Percentiles rank a stretch among this genome's conserved stretches.
Evolutionary conservation across 1,140 invertebrate genomes (phyloP).

Genomic region (Drosophila hydei): DNA sequence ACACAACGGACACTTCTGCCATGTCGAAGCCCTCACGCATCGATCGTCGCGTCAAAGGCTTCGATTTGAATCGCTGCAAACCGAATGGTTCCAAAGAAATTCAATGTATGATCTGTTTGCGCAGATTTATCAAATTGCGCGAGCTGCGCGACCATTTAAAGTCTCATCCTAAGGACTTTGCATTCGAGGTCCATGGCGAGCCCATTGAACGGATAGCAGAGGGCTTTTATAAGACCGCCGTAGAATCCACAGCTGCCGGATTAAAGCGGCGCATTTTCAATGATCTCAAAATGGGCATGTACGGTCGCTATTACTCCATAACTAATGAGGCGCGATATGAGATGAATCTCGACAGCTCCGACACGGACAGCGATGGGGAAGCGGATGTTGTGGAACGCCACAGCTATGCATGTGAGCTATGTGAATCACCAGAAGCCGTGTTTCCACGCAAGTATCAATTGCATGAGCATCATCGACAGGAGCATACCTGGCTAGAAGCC

Average conservation of each 20-base stretch:
- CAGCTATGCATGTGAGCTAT: conserved; percentile 67
- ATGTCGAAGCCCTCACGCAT: conserved; percentile 51
- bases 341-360: conserved; percentile 69
- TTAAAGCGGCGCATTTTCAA: conserved; percentile 53
- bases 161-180: conserved; percentile 53
- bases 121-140: conserved; percentile 53
- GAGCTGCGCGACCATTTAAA: conserved; percentile 58
- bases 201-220: conserved; percentile 69
- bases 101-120: conserved; percentile 69
- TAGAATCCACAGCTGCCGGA: conserved; percentile 57
- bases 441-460: conserved; percentile 69
- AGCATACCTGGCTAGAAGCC: conserved; percentile 67
- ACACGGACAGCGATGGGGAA: conserved; percentile 67
- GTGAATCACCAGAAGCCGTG: conserved; percentile 34
- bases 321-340: conserved; percentile 71
- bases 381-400: conserved; percentile 57
- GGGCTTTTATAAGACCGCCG: conserved; percentile 68
- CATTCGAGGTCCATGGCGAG: conserved; percentile 58
- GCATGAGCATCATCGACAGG: conserved; percentile 65
- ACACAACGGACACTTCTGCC: neutral
- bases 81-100: conserved; percentile 69
- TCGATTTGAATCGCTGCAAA: conserved; percentile 61
- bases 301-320: conserved; percentile 67
- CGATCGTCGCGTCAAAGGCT: conserved; percentile 58
- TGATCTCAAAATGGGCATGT: conserved; percentile 56